Base-by-base conservation (phyloP, 2,888 invertebrate genomes). In the Phorcus lineatus region DNA sequence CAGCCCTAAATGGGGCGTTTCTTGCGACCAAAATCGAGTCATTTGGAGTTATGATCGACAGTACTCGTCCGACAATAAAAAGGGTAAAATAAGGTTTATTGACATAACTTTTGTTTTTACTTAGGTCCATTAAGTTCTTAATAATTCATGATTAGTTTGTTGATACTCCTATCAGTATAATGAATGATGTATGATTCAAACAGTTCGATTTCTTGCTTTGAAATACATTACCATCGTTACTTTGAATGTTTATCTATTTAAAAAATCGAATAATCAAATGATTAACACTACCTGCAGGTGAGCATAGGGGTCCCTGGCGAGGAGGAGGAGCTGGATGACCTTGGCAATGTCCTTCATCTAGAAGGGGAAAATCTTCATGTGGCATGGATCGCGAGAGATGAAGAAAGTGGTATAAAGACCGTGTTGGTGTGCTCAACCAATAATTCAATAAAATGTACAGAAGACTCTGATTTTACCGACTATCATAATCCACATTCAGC, bases 321-420 rank as follows among this genome's bases (percentile, higher is more conserved):
- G 17, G 87, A 86, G 13, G 88, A 89, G 67, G 86, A 87, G 54
- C 70, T 86, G n/a, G n/a, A n/a, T n/a, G n/a, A n/a, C n/a, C n/a
- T n/a, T n/a, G n/a, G n/a, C n/a, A n/a, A n/a, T n/a, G 83, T 87
- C 9, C 55, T 86, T 40, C 87, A 88, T 74, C 81, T 82, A 57
- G 86, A 87, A 55, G 86, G 83, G n/a, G 77, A 84, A 53, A 78
- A 81, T 0, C 82, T 89, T 13, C 80, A 84, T 52, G 81, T 87
- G 3, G 85, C 85, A 52, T 88, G 87, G 87, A 70, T 70, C 6
- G 85, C 80, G 0, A 31, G 80, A n/a, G 89, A 89, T 66, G 77
- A 83, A 16, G 84, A 89, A 70, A 89, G 89, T 62, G 87, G 87
- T 16, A 85, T 89, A 11, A 47, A 67, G 11, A 74, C 74, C 9